These are phyloP conservation scores for Chrysolina haemoptera DNA, from an alignment of 2,888 invertebrate species.

Conservation along the genomic window DNA sequence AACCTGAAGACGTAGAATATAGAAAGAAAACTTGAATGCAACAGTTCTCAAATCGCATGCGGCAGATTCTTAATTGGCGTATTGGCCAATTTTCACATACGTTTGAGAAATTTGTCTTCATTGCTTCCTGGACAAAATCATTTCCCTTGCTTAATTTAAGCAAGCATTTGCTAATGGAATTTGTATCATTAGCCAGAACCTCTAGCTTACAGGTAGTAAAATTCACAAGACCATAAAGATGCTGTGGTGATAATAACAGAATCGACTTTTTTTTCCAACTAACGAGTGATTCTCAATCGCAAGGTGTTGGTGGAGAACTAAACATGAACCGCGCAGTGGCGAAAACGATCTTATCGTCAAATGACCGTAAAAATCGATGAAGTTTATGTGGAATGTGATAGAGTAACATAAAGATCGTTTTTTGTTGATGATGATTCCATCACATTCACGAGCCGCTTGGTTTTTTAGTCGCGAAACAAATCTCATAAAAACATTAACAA, in stretches of 20 bases:
- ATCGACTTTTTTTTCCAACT: constrained; percentile 49
- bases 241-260: constrained; percentile 45
- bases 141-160: neutral
- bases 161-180: constrained; percentile 4
- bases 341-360: constrained; percentile 41
- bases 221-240: constrained; percentile 46
- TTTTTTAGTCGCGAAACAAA: neutral
- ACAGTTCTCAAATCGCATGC: too few species aligned
- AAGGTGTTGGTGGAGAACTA: constrained; percentile 46
- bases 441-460: neutral
- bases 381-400: constrained; percentile 44
- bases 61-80: too few species aligned
- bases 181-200: constrained; percentile 37
- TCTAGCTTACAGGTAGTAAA: constrained; percentile 29
- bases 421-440: constrained; percentile 1
- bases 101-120: neutral
- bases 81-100: neutral
- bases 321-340: constrained; percentile 45
- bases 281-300: constrained; percentile 52
- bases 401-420: constrained; percentile 29
- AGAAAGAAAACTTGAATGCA: too few species aligned
- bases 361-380: constrained; percentile 35
- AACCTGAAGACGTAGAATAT: too few species aligned
- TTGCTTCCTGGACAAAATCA: neutral
- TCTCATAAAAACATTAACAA: neutral